phyloP scores from a whole-genome alignment of 2,888 invertebrate species.

The Callinectes sapidus region DNA sequence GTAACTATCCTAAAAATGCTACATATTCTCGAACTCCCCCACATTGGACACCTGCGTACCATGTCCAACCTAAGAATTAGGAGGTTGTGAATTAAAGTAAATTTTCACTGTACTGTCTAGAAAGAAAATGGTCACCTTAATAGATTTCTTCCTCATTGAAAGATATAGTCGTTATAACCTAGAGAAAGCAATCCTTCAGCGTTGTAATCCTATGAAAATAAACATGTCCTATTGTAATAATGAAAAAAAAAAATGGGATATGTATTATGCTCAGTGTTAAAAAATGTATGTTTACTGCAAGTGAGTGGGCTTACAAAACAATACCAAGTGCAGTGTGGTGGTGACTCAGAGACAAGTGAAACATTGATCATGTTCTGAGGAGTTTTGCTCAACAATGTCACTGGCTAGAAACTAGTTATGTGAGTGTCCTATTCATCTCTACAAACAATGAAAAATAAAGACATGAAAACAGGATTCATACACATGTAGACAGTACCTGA shows the following conservation, averaged over 20 bases:
- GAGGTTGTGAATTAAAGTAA: not conserved
- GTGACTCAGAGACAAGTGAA: conserved; percentile 28
- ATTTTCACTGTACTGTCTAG: not conserved
- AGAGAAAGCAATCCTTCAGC: not conserved
- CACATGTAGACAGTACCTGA: conserved; percentile 66
- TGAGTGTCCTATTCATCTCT: conserved; percentile 24
- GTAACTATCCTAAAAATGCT: conserved; percentile 57
- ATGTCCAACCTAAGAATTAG: conserved; percentile 60
- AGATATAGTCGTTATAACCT: not conserved
- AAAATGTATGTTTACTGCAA: not conserved
- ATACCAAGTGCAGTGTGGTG: conserved; percentile 17
- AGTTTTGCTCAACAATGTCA: conserved; percentile 30
- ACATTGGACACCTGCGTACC: conserved; percentile 57
- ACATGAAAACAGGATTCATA: conserved; percentile 14
- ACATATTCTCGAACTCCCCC: conserved; percentile 62
- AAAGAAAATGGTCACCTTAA: conserved; percentile 8
- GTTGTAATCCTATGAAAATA: not conserved
- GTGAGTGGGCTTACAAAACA: conserved; percentile 34
- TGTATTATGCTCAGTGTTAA: conserved; percentile 9
- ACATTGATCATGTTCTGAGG: not conserved
- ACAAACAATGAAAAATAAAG: not conserved
- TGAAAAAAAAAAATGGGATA: not conserved
- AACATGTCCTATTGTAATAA: not conserved
- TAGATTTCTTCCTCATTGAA: not conserved
- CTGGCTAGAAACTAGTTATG: conserved; percentile 6